Evolutionary conservation across 2,797 vertebrate genomes (phyloP).

Genomic region (Catharus ustulatus): DNA sequence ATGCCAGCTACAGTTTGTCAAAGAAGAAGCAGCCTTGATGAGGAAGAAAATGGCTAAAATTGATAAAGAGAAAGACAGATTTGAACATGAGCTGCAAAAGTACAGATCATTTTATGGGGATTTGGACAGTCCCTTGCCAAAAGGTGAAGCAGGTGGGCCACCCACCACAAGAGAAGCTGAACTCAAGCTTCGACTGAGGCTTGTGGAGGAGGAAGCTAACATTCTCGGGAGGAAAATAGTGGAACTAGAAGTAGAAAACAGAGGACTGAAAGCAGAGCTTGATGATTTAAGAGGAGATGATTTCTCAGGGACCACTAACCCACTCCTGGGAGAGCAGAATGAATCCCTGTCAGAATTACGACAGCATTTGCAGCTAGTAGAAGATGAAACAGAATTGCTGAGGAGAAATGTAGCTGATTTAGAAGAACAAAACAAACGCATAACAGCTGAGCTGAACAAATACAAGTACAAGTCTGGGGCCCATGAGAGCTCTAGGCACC

Average conservation of each 20-base stretch:
- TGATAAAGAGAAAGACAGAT: slow-evolving; percentile 95
- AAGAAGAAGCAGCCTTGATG: slow-evolving; percentile 96
- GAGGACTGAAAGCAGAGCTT: slow-evolving; percentile 95
- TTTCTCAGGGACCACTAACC: slow-evolving; percentile 82
- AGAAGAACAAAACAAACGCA: slow-evolving; percentile 95
- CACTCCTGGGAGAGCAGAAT: slow-evolving; percentile 88
- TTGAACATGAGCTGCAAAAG: slow-evolving; percentile 95
- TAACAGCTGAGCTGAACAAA: slow-evolving; percentile 93
- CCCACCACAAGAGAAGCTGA: slow-evolving; percentile 96
- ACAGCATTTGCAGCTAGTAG: slow-evolving; percentile 96
- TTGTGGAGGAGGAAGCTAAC: slow-evolving; percentile 98
- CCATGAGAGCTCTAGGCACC: slow-evolving; percentile 89
- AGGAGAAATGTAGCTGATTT: slow-evolving; percentile 93
- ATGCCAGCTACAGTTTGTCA: slow-evolving; percentile 95
- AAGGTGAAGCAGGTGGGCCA: slow-evolving; percentile 95
- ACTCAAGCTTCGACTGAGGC: slow-evolving; percentile 91
- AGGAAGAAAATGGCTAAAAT: slow-evolving; percentile 99
- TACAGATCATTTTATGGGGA: slow-evolving; percentile 97
- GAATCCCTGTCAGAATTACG: slow-evolving; percentile 92
- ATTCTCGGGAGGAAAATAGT: slow-evolving; percentile 98
- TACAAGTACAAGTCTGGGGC: slow-evolving; percentile 94
- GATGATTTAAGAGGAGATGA: slow-evolving; percentile 96
- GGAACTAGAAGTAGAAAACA: slow-evolving; percentile 96
- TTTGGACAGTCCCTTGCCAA: slow-evolving; percentile 95
- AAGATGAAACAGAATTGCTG: slow-evolving; percentile 95